These are phyloP conservation scores for Bos indicus DNA, from an alignment of 2,113 vertebrate genomes.

Conservation along the genomic window DNA sequence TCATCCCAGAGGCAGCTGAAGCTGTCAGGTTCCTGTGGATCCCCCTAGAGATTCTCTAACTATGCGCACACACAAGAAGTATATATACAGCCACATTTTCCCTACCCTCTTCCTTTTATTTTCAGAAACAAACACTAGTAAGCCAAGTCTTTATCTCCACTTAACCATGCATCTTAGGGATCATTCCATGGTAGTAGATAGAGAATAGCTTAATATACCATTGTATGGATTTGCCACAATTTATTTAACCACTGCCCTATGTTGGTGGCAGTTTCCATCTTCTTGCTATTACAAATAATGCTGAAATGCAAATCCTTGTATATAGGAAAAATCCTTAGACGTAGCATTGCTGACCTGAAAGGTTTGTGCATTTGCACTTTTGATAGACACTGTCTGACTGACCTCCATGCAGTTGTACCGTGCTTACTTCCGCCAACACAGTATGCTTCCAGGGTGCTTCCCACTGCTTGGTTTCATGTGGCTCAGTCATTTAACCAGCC, in stretches of 20 bases:
- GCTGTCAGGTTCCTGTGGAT: not conserved
- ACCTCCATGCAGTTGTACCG: not conserved
- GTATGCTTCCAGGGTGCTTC: not conserved
- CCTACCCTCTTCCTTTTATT: not conserved
- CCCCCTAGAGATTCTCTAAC: not conserved
- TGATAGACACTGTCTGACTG: fast-evolving
- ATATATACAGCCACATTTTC: not conserved
- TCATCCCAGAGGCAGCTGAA: not conserved
- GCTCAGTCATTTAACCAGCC: not conserved
- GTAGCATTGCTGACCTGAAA: not conserved
- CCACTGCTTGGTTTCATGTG: not conserved
- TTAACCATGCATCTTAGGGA: not conserved
- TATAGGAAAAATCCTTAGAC: not conserved
- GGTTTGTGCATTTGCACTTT: not conserved
- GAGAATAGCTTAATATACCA: not conserved
- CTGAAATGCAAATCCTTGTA: not conserved
- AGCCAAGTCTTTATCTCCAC: not conserved
- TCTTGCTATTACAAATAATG: not conserved
- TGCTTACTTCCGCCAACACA: not conserved
- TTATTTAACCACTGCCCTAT: not conserved
- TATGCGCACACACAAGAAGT: not conserved
- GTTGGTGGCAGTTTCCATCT: not conserved
- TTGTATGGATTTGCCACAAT: not conserved
- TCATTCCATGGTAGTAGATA: not conserved
- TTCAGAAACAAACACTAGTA: not conserved